Evolutionary conservation across 2,888 invertebrate genomes (phyloP).

Genomic region (Drosophila quasianomalipes): DNA sequence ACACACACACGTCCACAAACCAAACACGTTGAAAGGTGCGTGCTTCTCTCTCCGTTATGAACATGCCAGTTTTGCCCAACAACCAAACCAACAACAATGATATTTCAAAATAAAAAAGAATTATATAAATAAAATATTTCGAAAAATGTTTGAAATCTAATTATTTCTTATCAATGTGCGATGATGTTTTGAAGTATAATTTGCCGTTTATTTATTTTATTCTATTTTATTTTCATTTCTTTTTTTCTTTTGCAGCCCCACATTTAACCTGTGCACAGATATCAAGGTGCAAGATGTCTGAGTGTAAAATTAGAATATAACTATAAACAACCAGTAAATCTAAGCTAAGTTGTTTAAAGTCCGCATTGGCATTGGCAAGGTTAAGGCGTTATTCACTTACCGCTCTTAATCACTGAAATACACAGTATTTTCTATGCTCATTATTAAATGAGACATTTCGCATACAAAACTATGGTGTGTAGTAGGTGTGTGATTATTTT

Average conservation of each 20-base stretch:
- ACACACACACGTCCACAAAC: slow-evolving; percentile 51
- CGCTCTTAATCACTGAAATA: slow-evolving; percentile 44
- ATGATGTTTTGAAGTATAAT: slow-evolving; percentile 15
- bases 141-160: slow-evolving; percentile 16
- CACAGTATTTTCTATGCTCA: slow-evolving; percentile 3
- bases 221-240: not conserved
- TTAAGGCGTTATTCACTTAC: slow-evolving; percentile 72
- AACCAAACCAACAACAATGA: slow-evolving; percentile 22
- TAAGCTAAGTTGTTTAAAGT: slow-evolving; percentile 55
- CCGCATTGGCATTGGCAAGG: slow-evolving; percentile 60
- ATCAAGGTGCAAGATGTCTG: slow-evolving; percentile 40
- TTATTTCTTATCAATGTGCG: slow-evolving; percentile 38
- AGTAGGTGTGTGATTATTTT: slow-evolving; percentile 78
- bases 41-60: slow-evolving; percentile 7
- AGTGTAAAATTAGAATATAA: slow-evolving; percentile 12
- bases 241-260: not conserved
- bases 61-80: slow-evolving; percentile 24
- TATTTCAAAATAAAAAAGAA: slow-evolving; percentile 9
- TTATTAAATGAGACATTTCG: slow-evolving; percentile 8
- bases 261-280: slow-evolving; percentile 39
- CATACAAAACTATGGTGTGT: slow-evolving; percentile 28
- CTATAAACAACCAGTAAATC: slow-evolving; percentile 23
- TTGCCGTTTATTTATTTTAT: slow-evolving; percentile 3
- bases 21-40: slow-evolving; percentile 50
- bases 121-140: slow-evolving; percentile 7